Conservation (phyloP, 2,113 vertebrate species). For the Vimba vimba region DNA sequence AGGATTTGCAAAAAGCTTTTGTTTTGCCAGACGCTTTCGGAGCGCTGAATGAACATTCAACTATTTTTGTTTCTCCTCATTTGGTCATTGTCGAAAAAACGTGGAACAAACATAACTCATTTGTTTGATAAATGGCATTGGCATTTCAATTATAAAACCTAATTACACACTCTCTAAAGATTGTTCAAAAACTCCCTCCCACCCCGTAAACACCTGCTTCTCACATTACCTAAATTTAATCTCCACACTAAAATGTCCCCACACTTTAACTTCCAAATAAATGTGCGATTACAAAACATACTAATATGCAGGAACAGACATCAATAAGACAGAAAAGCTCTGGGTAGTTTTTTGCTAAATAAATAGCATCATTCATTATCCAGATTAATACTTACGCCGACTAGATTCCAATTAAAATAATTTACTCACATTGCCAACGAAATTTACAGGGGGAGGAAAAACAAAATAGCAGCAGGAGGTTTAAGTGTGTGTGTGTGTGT, state of each 20-base stretch:
- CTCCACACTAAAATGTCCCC: slow-evolving; percentile 37
- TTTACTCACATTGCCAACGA: slow-evolving; percentile 70
- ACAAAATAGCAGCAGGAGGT: slow-evolving; percentile 45
- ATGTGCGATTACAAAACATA: slow-evolving; percentile 37
- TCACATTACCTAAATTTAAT: slow-evolving; percentile 42
- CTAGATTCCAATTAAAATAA: slow-evolving; percentile 76
- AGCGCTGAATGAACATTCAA: background rate
- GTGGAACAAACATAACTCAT: background rate
- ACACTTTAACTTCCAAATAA: slow-evolving; percentile 41
- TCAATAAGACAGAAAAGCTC: slow-evolving; percentile 58
- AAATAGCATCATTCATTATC: slow-evolving; percentile 64
- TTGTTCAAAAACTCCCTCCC: slow-evolving; percentile 9
- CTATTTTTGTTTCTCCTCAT: background rate
- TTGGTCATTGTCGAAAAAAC: slow-evolving; percentile 10
- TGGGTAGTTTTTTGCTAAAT: slow-evolving; percentile 63
- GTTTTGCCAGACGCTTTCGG: background rate
- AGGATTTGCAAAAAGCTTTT: slow-evolving; percentile 35
- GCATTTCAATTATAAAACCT: slow-evolving; percentile 39
- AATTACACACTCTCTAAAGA: slow-evolving; percentile 36
- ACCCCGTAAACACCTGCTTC: slow-evolving; percentile 28
- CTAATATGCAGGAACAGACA: slow-evolving; percentile 61
- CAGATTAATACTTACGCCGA: slow-evolving; percentile 73
- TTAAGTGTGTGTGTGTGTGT: background rate
- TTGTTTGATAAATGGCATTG: slow-evolving; percentile 37
- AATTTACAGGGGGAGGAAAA: slow-evolving; percentile 70